Evolutionary conservation across 2,797 vertebrate genomes (phyloP), one percentile per base, ranked within the genome.

Genomic region (Danio albolineatus): DNA sequence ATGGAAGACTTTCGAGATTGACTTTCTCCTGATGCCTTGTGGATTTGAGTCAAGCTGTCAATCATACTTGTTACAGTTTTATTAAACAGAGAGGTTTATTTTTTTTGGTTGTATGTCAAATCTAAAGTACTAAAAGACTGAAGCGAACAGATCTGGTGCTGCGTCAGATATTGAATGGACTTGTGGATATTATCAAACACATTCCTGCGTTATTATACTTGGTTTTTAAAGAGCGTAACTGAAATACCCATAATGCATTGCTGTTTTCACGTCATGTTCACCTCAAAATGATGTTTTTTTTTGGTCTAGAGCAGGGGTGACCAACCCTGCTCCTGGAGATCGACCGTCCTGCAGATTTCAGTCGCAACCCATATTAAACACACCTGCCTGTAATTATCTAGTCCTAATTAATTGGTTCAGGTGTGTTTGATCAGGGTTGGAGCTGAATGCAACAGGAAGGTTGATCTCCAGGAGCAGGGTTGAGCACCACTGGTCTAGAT

Each of bases 11-110:
- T 19, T 36, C 2, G 46, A 7, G n/a, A 48, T 66, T 3, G 7
- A 48, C 66, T 8, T 36, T 54, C 12, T 48, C 54, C 53, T 49
- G 56, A 60, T 78, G 65, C 65, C 76, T 78, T 78, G 54, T 28
- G 21, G 5, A 21, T 76, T 67, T 67, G 51, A 9, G 65, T 38
- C 4, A 39, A 67, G 41, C 41, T 51, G 76, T 70, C 64, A 28
- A 57, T 60, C 64, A 60, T 39, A 49, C 43, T 1, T 54, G 73
- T 74, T 74, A 51, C 8, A 2, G 16, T 59, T 8, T 62, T 44
- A 6, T 46, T 56, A 48, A 77, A 28, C 28, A 46, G 14, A 77
- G n/a, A 28, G 14, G 2, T 49, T 69, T 60, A 39, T 69, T 36
- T 57, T n/a, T 51, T 75, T 41, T 2, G 7, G 0, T 6, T 19